Conservation (phyloP, 2,113 vertebrate genomes). For the Polypterus senegalus region DNA sequence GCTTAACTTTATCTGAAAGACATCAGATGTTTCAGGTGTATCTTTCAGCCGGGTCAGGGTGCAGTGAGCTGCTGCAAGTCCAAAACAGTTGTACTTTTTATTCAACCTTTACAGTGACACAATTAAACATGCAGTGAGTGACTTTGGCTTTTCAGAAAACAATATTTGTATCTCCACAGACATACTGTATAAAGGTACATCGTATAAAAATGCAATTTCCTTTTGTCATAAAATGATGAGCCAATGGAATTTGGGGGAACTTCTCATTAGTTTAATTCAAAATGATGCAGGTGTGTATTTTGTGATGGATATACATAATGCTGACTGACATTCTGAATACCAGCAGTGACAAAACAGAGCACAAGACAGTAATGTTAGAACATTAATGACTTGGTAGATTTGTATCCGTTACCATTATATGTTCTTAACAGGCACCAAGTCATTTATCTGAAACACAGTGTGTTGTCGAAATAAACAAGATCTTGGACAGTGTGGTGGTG, state of each 20-base stretch:
- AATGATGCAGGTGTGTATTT: neutral
- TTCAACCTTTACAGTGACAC: too few relatives aligned
- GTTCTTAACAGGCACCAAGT: constrained; percentile 17
- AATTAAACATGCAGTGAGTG: too few relatives aligned
- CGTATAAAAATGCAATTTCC: constrained; percentile 20
- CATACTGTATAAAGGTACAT: constrained; percentile 22
- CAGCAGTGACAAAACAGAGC: constrained; percentile 21
- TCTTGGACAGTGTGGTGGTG: neutral
- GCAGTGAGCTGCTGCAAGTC: constrained; percentile 21
- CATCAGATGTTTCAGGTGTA: constrained; percentile 28
- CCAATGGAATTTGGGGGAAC: constrained; percentile 24
- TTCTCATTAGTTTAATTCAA: constrained; percentile 24
- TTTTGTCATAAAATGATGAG: constrained; percentile 18
- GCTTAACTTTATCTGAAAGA: constrained; percentile 19
- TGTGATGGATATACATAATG: too few relatives aligned
- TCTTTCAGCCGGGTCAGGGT: constrained; percentile 21
- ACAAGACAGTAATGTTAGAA: constrained; percentile 14
- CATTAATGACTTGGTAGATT: constrained; percentile 21
- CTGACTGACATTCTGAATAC: constrained; percentile 14
- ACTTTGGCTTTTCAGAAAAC: too few relatives aligned
- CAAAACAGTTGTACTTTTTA: constrained; percentile 23
- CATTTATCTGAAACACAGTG: constrained; percentile 25
- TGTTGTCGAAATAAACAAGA: neutral
- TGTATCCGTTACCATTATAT: constrained; percentile 23
- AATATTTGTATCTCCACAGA: neutral